These are phyloP conservation scores for Gallirallus australis DNA, from an alignment of 2,797 vertebrate species.

Conservation along the genomic window DNA sequence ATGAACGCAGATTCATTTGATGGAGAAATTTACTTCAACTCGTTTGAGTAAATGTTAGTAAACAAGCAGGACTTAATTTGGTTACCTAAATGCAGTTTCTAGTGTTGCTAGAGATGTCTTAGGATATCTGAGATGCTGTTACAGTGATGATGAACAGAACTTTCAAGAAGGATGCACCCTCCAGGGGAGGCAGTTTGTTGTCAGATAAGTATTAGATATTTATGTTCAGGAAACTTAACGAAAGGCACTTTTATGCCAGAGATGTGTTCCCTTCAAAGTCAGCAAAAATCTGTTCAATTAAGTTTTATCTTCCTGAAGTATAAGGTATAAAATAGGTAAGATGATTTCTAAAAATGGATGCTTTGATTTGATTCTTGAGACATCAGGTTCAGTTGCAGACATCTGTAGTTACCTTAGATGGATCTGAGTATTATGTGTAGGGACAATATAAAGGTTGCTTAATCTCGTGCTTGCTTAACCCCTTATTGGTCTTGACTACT, in stretches of 20 bases:
- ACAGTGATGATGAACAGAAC: not conserved
- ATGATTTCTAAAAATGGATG: not conserved
- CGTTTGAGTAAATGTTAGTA: not conserved
- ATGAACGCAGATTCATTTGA: not conserved
- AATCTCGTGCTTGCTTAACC: not conserved
- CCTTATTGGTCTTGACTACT: not conserved
- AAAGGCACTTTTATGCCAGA: not conserved
- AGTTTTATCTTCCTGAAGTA: not conserved
- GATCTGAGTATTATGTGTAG: not conserved
- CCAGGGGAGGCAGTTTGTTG: not conserved
- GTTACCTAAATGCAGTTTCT: not conserved
- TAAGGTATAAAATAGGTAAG: not conserved
- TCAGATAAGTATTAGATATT: not conserved
- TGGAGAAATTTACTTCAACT: not conserved
- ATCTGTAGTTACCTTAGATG: not conserved
- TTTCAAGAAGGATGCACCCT: not conserved
- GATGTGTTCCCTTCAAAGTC: not conserved
- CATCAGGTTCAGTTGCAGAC: not conserved
- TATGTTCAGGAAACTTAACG: not conserved
- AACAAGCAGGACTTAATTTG: fast-evolving
- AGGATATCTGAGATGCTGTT: not conserved
- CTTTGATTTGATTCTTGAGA: not conserved
- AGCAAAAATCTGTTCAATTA: not conserved
- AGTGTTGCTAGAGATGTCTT: not conserved
- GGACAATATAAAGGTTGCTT: not conserved